These are phyloP conservation scores for Hydrophis major DNA, from an alignment of 2,797 vertebrate genomes.

Conservation along the genomic window DNA sequence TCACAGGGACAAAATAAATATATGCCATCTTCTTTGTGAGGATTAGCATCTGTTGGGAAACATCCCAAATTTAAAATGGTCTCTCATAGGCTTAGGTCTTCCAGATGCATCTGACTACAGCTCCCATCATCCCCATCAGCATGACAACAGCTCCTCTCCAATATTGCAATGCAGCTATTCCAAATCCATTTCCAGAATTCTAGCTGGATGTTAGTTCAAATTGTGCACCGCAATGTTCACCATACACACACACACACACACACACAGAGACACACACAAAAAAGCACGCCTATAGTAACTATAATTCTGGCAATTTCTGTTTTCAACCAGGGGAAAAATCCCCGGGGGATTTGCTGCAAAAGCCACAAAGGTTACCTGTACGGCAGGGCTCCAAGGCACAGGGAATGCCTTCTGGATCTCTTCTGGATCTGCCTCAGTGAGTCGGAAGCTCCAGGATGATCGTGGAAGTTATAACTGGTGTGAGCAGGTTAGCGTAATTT, in stretches of 20 bases:
- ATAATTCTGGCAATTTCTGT: not conserved
- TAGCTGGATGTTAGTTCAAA: no score
- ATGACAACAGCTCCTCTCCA: not conserved
- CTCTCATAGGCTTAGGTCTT: not conserved
- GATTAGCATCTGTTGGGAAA: not conserved
- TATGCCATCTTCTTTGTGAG: not conserved
- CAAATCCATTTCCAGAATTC: no score
- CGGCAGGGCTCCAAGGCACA: fast-evolving
- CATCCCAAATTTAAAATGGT: not conserved
- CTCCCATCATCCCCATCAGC: not conserved
- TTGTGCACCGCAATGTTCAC: not conserved
- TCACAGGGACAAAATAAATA: not conserved
- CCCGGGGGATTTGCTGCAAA: not conserved
- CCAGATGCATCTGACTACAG: not conserved
- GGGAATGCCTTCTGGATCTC: not conserved
- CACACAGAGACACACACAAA: not conserved
- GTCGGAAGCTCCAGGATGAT: not conserved
- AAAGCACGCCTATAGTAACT: not conserved
- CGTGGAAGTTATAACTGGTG: constrained; percentile 32
- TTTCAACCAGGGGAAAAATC: not conserved
- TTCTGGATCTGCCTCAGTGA: not conserved
- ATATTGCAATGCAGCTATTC: not conserved
- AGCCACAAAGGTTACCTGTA: constrained; percentile 17
- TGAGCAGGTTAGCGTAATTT: constrained; percentile 45
- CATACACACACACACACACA: no score